These are phyloP conservation scores for Apotomis turbidana DNA, from an alignment of 2,888 invertebrate genomes.

Conservation along the genomic window DNA sequence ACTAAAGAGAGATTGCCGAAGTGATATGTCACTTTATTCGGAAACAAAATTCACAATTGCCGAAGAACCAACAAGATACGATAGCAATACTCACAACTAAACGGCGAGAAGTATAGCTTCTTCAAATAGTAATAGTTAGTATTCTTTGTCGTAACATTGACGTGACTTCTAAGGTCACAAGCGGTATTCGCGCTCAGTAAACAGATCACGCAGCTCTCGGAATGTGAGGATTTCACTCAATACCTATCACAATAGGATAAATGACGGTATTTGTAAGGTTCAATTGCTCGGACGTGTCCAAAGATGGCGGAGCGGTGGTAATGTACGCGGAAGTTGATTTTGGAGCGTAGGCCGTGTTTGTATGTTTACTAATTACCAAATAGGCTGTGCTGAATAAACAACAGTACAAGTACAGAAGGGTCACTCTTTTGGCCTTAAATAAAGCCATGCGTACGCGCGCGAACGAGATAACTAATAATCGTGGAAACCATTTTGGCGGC, in stretches of 20 bases:
- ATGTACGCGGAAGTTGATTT: slow-evolving; percentile 36
- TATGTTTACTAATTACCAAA: slow-evolving; percentile 10
- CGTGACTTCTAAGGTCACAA: slow-evolving; percentile 64
- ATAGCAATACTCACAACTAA: neutral
- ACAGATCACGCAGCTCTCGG: slow-evolving; percentile 63
- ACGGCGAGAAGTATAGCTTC: neutral
- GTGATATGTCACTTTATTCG: no score
- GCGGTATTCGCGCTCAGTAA: slow-evolving; percentile 59
- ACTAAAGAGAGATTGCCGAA: no score
- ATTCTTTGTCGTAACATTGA: slow-evolving; percentile 29
- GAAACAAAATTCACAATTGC: neutral
- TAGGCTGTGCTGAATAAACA: no score
- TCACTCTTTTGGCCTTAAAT: no score
- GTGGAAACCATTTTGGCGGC: no score
- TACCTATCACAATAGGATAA: slow-evolving; percentile 44
- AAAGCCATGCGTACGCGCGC: no score
- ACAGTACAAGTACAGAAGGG: no score
- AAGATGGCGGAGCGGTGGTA: slow-evolving; percentile 10
- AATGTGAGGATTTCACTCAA: slow-evolving; percentile 69
- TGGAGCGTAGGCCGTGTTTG: slow-evolving; percentile 4
- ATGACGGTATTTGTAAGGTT: slow-evolving; percentile 24
- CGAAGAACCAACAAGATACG: neutral
- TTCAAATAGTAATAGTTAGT: neutral
- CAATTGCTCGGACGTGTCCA: slow-evolving; percentile 31
- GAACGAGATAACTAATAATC: no score